Evolutionary conservation across 2,888 invertebrate genomes (phyloP).

Genomic region (Phrixothrix hirtus): DNA sequence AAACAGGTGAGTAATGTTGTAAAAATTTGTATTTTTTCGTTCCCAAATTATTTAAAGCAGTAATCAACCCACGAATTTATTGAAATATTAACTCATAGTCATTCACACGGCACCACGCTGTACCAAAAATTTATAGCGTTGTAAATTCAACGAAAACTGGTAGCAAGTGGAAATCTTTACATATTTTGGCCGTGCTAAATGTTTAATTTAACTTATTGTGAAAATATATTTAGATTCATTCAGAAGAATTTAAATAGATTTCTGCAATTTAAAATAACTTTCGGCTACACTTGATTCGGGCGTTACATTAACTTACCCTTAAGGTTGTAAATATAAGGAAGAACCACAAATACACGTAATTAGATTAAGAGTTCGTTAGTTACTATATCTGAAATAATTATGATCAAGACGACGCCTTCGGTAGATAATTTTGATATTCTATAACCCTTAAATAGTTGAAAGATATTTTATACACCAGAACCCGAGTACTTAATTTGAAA

Average conservation of each 20-base stretch:
- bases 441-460: slow-evolving; percentile 23
- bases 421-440: slow-evolving; percentile 23
- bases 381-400: slow-evolving; percentile 1
- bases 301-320: slow-evolving; percentile 2
- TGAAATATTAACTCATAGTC: slow-evolving; percentile 5
- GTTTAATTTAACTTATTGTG: slow-evolving; percentile 29
- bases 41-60: slow-evolving; percentile 4
- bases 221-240: slow-evolving; percentile 42
- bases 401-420: slow-evolving; percentile 5
- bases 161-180: slow-evolving; percentile 11
- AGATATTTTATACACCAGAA: slow-evolving; percentile 8
- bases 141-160: slow-evolving; percentile 9
- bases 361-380: slow-evolving; percentile 1
- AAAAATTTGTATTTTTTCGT: slow-evolving; percentile 4
- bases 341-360: slow-evolving; percentile 3
- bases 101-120: slow-evolving; percentile 40
- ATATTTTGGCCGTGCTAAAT: slow-evolving; percentile 15
- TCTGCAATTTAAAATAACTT: slow-evolving; percentile 14
- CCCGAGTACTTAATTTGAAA: too few species aligned
- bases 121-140: slow-evolving; percentile 11
- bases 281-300: neutral
- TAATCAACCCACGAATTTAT: slow-evolving; percentile 3
- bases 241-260: slow-evolving; percentile 33
- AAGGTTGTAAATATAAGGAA: neutral
- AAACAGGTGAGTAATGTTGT: slow-evolving; percentile 2